phyloP scores from a whole-genome alignment of 2,888 invertebrate genomes.

The Drosophila sordidula region DNA sequence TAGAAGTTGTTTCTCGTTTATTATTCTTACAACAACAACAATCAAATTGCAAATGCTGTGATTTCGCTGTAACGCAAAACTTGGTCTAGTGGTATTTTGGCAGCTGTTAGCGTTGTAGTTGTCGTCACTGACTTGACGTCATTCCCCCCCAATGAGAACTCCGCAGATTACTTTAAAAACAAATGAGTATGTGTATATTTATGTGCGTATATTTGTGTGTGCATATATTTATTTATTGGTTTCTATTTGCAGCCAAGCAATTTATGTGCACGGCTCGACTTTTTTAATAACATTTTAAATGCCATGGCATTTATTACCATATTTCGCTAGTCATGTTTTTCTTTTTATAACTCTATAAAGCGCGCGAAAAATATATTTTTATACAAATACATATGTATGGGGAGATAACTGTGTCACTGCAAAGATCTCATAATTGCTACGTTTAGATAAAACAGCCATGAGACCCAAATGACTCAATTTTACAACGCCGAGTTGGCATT shows the following conservation, averaged over 20 bases:
- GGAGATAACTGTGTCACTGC: constrained; percentile 63
- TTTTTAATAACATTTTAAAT: constrained; percentile 78
- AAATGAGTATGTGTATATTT: constrained; percentile 2
- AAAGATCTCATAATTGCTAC: constrained; percentile 65
- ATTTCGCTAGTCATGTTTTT: constrained; percentile 66
- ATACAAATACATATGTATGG: constrained; percentile 10
- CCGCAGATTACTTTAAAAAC: constrained; percentile 29
- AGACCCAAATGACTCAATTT: constrained; percentile 53
- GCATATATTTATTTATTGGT: constrained; percentile 48
- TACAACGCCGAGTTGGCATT: constrained; percentile 26
- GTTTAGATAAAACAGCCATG: constrained; percentile 44
- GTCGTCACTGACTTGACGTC: constrained; percentile 62
- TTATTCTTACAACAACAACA: constrained; percentile 64
- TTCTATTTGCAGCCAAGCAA: constrained; percentile 65
- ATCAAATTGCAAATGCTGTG: constrained; percentile 58
- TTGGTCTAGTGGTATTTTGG: constrained; percentile 63
- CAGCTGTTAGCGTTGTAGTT: constrained; percentile 39
- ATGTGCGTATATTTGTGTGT: not conserved
- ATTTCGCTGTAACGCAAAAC: constrained; percentile 63
- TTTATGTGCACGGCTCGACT: constrained; percentile 67
- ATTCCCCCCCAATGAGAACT: constrained; percentile 38
- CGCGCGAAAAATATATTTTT: constrained; percentile 55
- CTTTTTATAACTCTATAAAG: constrained; percentile 70
- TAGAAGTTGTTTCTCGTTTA: constrained; percentile 76
- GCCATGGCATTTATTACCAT: constrained; percentile 80